Evolutionary conservation across 2,797 vertebrate genomes (phyloP).

Genomic region (Epinephelus malabaricus): DNA sequence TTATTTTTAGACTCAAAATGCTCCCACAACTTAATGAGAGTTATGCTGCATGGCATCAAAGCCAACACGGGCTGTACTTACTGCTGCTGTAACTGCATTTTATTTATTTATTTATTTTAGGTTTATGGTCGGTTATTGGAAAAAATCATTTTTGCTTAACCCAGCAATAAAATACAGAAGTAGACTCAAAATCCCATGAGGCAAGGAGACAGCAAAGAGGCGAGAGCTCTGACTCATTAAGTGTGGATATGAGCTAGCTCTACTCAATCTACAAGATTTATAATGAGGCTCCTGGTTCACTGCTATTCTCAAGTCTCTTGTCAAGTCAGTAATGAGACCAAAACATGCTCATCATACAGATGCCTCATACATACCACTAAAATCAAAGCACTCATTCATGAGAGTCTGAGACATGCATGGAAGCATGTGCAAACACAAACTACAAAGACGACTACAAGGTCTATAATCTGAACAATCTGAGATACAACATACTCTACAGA

Average conservation of each 20-base stretch:
- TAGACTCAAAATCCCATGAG: constrained; percentile 37
- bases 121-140: constrained; percentile 27
- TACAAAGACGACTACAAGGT: background rate
- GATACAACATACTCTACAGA: background rate
- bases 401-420: background rate
- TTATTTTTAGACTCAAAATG: constrained; percentile 71
- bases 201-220: constrained; percentile 30
- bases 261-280: constrained; percentile 50
- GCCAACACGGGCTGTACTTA: constrained; percentile 7
- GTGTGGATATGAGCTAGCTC: constrained; percentile 42
- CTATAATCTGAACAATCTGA: background rate
- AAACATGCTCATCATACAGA: constrained; percentile 58
- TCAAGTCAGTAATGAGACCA: constrained; percentile 59
- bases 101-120: background rate
- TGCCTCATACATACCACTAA: constrained; percentile 13
- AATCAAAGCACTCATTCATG: constrained; percentile 41
- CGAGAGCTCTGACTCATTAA: constrained; percentile 49
- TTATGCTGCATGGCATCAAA: constrained; percentile 51
- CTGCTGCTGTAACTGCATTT: constrained; percentile 10
- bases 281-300: constrained; percentile 56
- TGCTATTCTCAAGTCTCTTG: constrained; percentile 48
- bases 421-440: background rate
- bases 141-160: constrained; percentile 43
- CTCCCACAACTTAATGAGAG: constrained; percentile 57
- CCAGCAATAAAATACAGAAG: constrained; percentile 36